Conservation (phyloP, 2,113 vertebrate genomes). For the Callorhinus ursinus region DNA sequence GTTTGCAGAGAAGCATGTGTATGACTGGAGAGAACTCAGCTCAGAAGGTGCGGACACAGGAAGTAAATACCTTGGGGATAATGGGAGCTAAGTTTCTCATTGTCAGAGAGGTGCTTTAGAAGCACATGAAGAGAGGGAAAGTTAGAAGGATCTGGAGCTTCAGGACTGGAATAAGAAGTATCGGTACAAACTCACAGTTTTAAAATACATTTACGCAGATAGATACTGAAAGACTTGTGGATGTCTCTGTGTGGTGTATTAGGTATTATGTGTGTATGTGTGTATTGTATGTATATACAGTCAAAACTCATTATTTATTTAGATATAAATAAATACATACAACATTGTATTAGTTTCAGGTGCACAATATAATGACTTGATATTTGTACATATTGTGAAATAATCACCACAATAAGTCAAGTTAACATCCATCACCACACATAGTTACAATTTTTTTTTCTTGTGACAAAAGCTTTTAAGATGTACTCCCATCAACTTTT, state of each 20-base stretch:
- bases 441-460: background rate
- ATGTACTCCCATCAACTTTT: background rate
- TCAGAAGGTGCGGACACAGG: background rate
- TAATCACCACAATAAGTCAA: background rate
- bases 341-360: background rate
- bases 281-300: too few relatives aligned
- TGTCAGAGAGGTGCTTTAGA: background rate
- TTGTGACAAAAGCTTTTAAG: background rate
- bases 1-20: fast-evolving
- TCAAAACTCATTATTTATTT: background rate
- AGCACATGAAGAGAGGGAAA: background rate
- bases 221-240: background rate
- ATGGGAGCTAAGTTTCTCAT: background rate
- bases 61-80: background rate
- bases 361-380: background rate
- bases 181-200: too few relatives aligned
- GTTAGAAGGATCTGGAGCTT: background rate
- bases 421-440: background rate
- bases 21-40: background rate
- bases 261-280: background rate
- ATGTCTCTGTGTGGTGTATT: background rate
- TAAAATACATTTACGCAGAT: background rate
- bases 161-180: too few relatives aligned
- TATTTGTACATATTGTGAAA: background rate
- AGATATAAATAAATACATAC: background rate